phyloP scores from a whole-genome alignment of 2,797 vertebrate genomes.

The Leptodactylus fallax region DNA sequence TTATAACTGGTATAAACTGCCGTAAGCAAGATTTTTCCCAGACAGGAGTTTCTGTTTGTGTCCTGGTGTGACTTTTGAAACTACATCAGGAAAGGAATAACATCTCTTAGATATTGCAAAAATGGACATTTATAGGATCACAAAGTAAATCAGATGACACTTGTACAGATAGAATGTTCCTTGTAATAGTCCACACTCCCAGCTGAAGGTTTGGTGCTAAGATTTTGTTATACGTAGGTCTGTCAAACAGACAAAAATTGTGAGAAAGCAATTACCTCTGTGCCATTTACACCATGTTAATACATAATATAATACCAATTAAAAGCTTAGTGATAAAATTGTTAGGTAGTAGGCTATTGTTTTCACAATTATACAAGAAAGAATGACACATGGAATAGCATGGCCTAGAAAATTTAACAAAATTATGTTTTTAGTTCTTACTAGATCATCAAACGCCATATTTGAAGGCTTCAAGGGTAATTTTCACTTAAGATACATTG shows the following conservation, averaged over 20 bases:
- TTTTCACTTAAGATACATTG: too few relatives aligned
- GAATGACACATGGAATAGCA: too few relatives aligned
- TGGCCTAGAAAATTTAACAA: too few relatives aligned
- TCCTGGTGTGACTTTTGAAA: slow-evolving; percentile 27
- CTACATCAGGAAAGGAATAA: slow-evolving; percentile 4
- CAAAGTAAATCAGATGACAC: slow-evolving; percentile 14
- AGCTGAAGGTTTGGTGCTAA: not conserved
- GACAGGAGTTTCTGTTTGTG: slow-evolving; percentile 15
- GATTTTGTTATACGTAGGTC: not conserved
- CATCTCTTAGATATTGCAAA: not conserved
- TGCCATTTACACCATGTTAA: not conserved
- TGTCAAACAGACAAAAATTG: not conserved
- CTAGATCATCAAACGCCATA: too few relatives aligned
- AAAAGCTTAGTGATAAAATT: too few relatives aligned
- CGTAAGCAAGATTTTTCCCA: slow-evolving; percentile 3
- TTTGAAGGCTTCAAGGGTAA: too few relatives aligned
- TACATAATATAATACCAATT: not conserved
- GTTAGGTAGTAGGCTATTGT: too few relatives aligned
- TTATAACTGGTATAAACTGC: slow-evolving; percentile 21
- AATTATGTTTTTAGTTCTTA: too few relatives aligned
- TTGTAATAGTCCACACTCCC: not conserved
- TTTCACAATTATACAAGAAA: too few relatives aligned
- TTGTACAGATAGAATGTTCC: not conserved
- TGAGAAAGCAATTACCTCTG: not conserved
- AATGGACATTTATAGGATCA: slow-evolving; percentile 16